Conservation (phyloP, 2,113 vertebrate genomes). For the Tenrec ecaudatus region DNA sequence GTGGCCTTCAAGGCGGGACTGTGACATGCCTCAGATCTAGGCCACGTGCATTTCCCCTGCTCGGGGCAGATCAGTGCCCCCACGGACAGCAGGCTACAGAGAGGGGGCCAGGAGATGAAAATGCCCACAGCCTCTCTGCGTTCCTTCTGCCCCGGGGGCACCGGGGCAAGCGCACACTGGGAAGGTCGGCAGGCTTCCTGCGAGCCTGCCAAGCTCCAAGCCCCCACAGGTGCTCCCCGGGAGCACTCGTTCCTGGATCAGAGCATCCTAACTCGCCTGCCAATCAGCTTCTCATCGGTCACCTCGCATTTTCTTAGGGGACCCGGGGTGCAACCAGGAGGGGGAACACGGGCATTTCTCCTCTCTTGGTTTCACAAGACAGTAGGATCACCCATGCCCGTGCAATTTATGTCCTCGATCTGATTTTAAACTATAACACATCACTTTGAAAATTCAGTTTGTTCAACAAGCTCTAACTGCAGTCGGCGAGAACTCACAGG, state of each 20-base stretch:
- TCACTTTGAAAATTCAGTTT: constrained; percentile 26
- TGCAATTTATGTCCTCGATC: background rate
- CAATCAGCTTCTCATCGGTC: background rate
- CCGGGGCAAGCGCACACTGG: background rate
- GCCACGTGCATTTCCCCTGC: background rate
- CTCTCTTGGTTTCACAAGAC: background rate
- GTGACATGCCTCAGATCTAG: background rate
- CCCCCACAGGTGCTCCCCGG: background rate
- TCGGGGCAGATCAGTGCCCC: background rate
- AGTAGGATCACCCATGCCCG: background rate
- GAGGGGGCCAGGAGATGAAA: background rate
- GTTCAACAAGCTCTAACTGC: background rate
- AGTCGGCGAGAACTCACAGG: background rate
- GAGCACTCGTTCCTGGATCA: background rate
- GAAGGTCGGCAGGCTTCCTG: background rate
- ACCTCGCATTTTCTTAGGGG: background rate
- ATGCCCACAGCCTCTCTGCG: background rate
- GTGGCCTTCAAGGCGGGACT: background rate
- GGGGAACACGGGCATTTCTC: background rate
- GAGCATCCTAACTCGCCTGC: background rate
- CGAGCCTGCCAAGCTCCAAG: background rate
- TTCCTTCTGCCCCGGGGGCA: background rate
- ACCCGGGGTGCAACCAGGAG: background rate
- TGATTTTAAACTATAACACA: background rate
- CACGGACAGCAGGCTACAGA: background rate